These are phyloP conservation scores for Cossypha caffra DNA, from an alignment of 2,797 vertebrate species.

Conservation along the genomic window DNA sequence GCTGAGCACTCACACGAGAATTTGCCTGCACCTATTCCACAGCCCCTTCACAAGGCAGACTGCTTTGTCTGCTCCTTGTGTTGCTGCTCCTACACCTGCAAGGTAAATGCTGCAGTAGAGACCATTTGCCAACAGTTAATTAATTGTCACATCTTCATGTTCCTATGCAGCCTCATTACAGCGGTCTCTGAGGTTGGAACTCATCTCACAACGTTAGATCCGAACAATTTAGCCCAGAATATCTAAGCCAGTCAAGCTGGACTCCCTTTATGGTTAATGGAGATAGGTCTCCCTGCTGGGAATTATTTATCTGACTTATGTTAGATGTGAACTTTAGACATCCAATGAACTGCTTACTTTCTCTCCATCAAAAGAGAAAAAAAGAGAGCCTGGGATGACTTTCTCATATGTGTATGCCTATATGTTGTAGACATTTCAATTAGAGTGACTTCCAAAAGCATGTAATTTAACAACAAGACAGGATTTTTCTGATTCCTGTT, in stretches of 20 bases:
- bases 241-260: not conserved
- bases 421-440: not conserved
- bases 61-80: not conserved
- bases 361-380: not conserved
- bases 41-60: not conserved
- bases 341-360: not conserved
- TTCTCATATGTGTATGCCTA: not conserved
- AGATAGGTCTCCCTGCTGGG: not conserved
- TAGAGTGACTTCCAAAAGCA: not conserved
- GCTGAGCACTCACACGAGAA: fast-evolving
- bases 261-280: not conserved
- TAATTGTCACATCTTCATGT: not conserved
- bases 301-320: not conserved
- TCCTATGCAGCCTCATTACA: not conserved
- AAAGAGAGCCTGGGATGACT: not conserved
- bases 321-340: not conserved
- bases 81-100: not conserved
- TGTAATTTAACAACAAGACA: not conserved
- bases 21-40: not conserved
- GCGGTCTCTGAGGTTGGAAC: not conserved
- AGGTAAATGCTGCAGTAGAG: not conserved
- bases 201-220: not conserved
- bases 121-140: not conserved
- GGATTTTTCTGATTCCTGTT: not conserved
- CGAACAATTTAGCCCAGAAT: not conserved